These are phyloP conservation scores for Brachycybe producta DNA, from an alignment of 2,888 invertebrate genomes.

Conservation along the genomic window DNA sequence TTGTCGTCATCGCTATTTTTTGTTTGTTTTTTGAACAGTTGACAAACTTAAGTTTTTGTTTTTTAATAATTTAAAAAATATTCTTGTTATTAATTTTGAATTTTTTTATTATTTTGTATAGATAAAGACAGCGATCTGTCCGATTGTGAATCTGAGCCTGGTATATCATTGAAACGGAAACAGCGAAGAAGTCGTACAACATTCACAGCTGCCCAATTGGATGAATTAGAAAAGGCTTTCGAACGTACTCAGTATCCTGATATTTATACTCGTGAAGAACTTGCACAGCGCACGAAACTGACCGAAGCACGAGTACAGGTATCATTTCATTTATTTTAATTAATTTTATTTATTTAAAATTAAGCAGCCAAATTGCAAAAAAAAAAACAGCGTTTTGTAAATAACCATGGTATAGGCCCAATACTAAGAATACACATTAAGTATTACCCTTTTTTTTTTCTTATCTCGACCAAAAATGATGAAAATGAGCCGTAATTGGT, in stretches of 20 bases:
- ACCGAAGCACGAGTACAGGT: conserved; percentile 91
- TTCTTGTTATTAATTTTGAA: neutral
- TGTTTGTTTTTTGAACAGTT: too few relatives aligned
- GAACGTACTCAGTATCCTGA: conserved; percentile 90
- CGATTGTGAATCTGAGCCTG: conserved; percentile 83
- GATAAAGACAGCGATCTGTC: conserved; percentile 42
- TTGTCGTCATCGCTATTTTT: too few relatives aligned
- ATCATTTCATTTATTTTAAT: conserved; percentile 17
- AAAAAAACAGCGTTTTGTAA: too few relatives aligned
- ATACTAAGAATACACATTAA: too few relatives aligned
- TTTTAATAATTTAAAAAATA: too few relatives aligned
- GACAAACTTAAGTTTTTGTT: too few relatives aligned
- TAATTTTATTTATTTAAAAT: neutral
- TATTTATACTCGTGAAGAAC: conserved; percentile 81
- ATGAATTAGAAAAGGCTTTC: conserved; percentile 81
- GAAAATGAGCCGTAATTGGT: too few relatives aligned
- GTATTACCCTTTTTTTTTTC: too few relatives aligned
- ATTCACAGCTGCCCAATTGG: conserved; percentile 83
- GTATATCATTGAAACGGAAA: conserved; percentile 75
- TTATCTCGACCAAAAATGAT: too few relatives aligned
- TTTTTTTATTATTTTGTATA: conserved; percentile 1
- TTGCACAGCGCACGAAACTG: conserved; percentile 77
- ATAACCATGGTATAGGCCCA: too few relatives aligned
- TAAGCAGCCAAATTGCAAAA: neutral
- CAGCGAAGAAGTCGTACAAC: conserved; percentile 85